Base-by-base conservation (phyloP, 2,888 invertebrate genomes). In the Petrophora chlorosata region DNA sequence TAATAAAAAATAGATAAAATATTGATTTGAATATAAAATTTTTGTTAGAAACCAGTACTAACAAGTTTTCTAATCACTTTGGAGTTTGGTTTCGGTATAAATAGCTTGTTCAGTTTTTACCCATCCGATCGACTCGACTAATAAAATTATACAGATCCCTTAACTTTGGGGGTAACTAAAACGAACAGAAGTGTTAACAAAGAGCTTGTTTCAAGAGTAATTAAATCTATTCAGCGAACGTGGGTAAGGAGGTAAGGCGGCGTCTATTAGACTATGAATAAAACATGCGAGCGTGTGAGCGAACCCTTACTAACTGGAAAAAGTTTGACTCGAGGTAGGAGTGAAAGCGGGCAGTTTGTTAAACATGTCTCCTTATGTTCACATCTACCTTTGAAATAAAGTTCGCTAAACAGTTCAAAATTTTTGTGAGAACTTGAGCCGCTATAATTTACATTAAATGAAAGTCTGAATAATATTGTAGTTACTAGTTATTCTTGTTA, bases 201-300 rank as follows among this genome's bases (percentile, higher is more conserved):
- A 67, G 67, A 67, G 56, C 56, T 56, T 60, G 63, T 71, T 67
- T 61, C 61, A 62, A 65, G 68, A 67, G 71, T 79, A 81, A 82
- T 81, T 82, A 83, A 78, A 75, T 54, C 65, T 65, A 73, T 76
- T 70, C 70, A 70, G 62, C 63, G 63, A 59, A 65, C 56, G 59
- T 61, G 63, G 65, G 67, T 69, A 44, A 50, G 43, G 64, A 73
- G 70, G 65, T 68, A 68, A 70, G 69, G 70, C 68, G 65, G 61
- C 72, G 64, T 63, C 69, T 67, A 70, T 64, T 58, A 55, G 53
- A 44, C 41, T 51, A 71, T 85, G 81, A 84, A 85, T 84, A 80
- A 85, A 75, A 80, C 79, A 84, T 84, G 53, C 34, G 51, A 53
- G 55, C 66, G 72, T 76, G 76, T 77, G 72, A 68, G 59, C 61